A percentile compares a stretch with the other conserved stretches of the same genome.
These are phyloP conservation scores for Reinhardtius hippoglossoides DNA, from an alignment of 2,113 vertebrate genomes.

Conservation along the genomic window DNA sequence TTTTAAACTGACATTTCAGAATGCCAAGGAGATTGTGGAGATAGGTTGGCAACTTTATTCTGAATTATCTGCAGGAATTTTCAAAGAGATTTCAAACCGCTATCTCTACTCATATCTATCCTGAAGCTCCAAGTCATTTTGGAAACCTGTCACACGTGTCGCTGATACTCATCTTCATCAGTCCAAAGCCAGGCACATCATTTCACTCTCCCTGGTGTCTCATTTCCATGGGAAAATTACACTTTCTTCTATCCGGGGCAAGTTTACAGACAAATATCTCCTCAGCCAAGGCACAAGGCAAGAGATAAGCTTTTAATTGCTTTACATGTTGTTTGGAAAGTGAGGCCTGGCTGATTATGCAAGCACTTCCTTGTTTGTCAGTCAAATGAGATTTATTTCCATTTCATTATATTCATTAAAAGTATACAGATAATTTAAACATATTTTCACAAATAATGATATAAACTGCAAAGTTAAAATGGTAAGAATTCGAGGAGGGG, in stretches of 20 bases:
- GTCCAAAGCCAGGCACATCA: constrained; percentile 19
- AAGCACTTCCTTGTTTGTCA: background rate
- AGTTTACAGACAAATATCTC: constrained; percentile 20
- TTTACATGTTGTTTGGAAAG: constrained; percentile 10
- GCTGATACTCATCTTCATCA: constrained; percentile 36
- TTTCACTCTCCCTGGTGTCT: constrained; percentile 15
- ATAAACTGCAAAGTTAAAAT: background rate
- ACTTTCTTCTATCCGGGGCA: background rate
- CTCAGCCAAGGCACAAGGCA: constrained; percentile 15
- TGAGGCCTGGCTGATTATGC: background rate
- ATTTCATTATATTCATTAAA: background rate
- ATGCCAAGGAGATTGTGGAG: constrained; percentile 2
- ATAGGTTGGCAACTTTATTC: background rate
- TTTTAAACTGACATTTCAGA: constrained; percentile 23
- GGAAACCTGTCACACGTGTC: constrained; percentile 13
- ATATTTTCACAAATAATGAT: background rate
- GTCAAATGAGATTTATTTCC: background rate
- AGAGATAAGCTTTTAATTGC: constrained; percentile 25
- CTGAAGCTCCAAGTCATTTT: constrained; percentile 21
- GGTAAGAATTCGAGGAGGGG: background rate
- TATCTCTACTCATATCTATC: constrained; percentile 19
- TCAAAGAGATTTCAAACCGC: background rate
- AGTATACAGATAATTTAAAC: background rate
- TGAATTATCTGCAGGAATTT: background rate
- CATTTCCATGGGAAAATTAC: constrained; percentile 9